Evolutionary conservation across 2,888 invertebrate genomes (phyloP), one percentile per base, ranked within the genome.

Genomic region (Andrena haemorrhoa): DNA sequence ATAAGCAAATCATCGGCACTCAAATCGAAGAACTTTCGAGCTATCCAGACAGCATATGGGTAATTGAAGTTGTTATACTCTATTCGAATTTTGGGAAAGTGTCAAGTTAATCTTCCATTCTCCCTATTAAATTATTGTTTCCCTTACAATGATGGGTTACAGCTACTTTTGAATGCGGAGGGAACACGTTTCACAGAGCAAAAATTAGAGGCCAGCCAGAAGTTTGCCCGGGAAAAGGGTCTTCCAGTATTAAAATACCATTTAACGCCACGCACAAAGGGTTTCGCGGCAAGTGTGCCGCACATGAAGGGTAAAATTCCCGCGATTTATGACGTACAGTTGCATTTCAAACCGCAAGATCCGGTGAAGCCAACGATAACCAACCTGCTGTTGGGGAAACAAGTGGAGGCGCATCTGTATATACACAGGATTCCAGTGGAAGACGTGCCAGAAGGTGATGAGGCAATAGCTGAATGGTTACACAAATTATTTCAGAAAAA

Each of bases 211-310:
- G 97, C 97, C 0, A 98, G 98, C 76, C 95, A 98, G 90, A 97
- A 97, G 91, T 98, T 98, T 93, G 98, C 98, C 0, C 95, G 95
- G 90, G 97, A 98, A 89, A 97, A 97, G 91, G 98, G 98, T 86
- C 95, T 98, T 89, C 97, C 98, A 0, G 95, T 96, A 85, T 95
- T 99, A 35, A 98, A 98, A 91, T 97, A 99, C 92, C 98, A 98
- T 93, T 95, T 99, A 66, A 96, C 98, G 33, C 99, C 99, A n/a
- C 95, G 99, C 82, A 98, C 98, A n/a, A 97, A 97, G 94, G 99
- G 99, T 2, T 99, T 99, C 92, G 97, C 96, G 0, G 97, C 98
- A 71, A 98, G 98, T 93, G 94, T 98, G 89, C 96, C 97, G 73
- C 96, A 97, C 86, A 96, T 99, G 93, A 96, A 96, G 91, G 97